Conservation (phyloP, 1,140 invertebrate genomes). For the Eciton burchellii region DNA sequence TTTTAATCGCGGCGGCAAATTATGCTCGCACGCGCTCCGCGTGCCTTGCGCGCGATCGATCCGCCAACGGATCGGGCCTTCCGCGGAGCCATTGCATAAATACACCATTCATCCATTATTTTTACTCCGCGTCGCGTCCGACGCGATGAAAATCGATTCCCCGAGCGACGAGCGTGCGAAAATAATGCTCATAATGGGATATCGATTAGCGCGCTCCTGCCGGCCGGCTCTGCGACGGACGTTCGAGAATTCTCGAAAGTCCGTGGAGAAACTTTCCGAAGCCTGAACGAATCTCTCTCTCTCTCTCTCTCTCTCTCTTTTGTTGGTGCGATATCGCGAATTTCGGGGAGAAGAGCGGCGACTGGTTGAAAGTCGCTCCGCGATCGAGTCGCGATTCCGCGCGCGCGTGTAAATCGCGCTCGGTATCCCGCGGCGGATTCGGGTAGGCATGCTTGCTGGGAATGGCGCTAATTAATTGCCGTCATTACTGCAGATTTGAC, state of each 20-base stretch:
- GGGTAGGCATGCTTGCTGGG: background rate
- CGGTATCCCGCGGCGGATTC: too few relatives aligned
- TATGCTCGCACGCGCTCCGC: background rate
- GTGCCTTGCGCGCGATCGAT: background rate
- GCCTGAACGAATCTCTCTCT: too few relatives aligned
- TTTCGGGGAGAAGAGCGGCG: constrained; percentile 43
- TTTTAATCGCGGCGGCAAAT: constrained; percentile 19
- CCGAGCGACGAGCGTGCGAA: background rate
- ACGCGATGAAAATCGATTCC: background rate
- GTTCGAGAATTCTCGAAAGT: constrained; percentile 34
- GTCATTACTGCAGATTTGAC: constrained; percentile 28
- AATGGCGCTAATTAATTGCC: constrained; percentile 32
- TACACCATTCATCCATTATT: constrained; percentile 9
- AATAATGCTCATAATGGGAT: constrained; percentile 30
- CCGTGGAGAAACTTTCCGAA: too few relatives aligned
- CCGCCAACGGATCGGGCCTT: background rate
- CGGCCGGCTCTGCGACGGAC: background rate
- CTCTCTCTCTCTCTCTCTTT: too few relatives aligned
- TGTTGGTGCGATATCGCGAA: constrained; percentile 48
- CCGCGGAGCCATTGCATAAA: background rate
- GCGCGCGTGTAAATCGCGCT: background rate
- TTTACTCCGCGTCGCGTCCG: too few relatives aligned
- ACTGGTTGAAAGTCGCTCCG: constrained; percentile 42
- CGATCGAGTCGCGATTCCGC: constrained; percentile 24
- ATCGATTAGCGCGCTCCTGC: background rate